Base-by-base conservation (phyloP, 2,888 invertebrate species). In the Agrenia bidenticulata region DNA sequence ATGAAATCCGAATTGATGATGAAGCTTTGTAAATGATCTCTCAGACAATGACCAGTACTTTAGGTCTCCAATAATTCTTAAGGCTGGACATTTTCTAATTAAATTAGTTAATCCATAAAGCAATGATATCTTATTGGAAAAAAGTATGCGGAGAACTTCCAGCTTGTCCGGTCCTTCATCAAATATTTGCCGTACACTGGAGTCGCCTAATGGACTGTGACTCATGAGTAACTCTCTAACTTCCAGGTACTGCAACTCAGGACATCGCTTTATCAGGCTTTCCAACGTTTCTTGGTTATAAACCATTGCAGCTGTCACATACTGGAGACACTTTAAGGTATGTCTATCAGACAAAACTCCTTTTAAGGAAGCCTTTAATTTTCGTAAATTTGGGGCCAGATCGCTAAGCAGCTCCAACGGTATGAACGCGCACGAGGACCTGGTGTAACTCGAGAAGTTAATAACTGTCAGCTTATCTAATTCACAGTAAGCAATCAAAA, bases 61-160 rank as follows among this genome's bases (percentile, higher is more conserved):
- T 19, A 73, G 53, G 54, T 73, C 73, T 15, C 73, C 73, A 39
- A 73, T 56, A n/a, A 73, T 63, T 41, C 66, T 41, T 26, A 73
- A 19, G 15, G 39, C 2, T 1, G 69, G 69, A 51, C 73, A 73
- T 11, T 62, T 49, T 7, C 58, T 57, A 5, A 63, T 27, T 26
- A 73, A 56, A 51, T 59, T 58, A 2, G 67, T 61, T 1, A 73
- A 49, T 13, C 71, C 69, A 1, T 55, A 55, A 21, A 55, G 17
- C 2, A 73, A 32, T 21, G 63, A 49, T 21, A 73, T 60, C 15
- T 64, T 41, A 37, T 64, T 73, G 21, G 19, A 23, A 42, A 73
- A 73, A 1, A 68, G 26, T 27, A 73, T 57, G 51, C 71, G 58
- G 2, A 73, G 42, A 13, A 71, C 67, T 61, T 69, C 63, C 13